These are phyloP conservation scores for Calyptommatus sinebrachiatus DNA, from an alignment of 2,113 vertebrate species.

Conservation along the genomic window DNA sequence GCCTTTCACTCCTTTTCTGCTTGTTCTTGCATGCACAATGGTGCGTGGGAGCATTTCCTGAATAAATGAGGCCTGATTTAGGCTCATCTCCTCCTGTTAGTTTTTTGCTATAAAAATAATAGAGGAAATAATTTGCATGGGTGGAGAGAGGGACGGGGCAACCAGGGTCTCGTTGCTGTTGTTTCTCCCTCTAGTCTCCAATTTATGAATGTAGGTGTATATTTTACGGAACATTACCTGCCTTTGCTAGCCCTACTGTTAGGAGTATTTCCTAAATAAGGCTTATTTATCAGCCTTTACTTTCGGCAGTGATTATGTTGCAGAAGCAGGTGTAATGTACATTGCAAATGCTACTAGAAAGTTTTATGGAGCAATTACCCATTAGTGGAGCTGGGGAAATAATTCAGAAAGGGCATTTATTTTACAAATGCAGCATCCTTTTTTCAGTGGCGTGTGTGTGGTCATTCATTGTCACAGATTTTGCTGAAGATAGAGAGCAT, in stretches of 20 bases:
- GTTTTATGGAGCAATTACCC: neutral
- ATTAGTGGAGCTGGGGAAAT: neutral
- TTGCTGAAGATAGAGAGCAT: neutral
- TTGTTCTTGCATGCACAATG: slow-evolving; percentile 18
- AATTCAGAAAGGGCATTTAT: neutral
- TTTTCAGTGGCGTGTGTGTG: neutral
- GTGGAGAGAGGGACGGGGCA: neutral
- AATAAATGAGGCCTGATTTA: neutral
- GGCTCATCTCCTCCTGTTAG: slow-evolving; percentile 21
- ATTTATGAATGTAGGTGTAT: neutral
- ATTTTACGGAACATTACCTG: slow-evolving; percentile 14
- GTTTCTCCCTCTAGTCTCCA: neutral
- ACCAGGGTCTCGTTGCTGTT: neutral
- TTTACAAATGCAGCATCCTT: neutral
- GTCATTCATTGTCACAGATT: neutral
- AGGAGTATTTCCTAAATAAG: slow-evolving; percentile 24
- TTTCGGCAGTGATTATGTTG: neutral
- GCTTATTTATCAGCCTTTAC: neutral
- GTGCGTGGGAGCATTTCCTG: neutral
- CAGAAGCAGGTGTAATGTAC: neutral
- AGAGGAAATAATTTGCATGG: slow-evolving; percentile 3
- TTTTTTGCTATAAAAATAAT: neutral
- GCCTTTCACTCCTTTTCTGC: neutral
- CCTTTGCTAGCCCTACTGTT: slow-evolving; percentile 8
- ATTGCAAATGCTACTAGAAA: accelerated